phyloP scores from a whole-genome alignment of 2,888 invertebrate species.

The Dysmachus trigonus region DNA sequence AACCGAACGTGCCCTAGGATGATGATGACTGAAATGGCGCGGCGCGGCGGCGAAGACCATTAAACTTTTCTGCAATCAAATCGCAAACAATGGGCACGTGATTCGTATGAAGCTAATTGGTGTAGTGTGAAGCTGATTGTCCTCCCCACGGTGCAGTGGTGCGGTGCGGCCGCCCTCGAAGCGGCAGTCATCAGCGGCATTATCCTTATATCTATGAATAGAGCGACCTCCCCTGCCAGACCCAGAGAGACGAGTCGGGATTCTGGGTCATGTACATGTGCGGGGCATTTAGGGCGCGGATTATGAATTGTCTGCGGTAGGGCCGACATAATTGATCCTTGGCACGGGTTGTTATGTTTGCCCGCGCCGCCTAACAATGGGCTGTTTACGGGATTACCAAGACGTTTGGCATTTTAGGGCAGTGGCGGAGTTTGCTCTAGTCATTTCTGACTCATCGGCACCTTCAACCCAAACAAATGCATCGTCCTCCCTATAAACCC shows the following conservation, averaged over 20 bases:
- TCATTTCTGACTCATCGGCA: slow-evolving; percentile 46
- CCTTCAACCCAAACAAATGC: not conserved
- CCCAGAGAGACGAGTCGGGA: slow-evolving; percentile 18
- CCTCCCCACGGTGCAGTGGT: slow-evolving; percentile 1
- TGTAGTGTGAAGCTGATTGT: slow-evolving; percentile 50
- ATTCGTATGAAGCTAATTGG: slow-evolving; percentile 55
- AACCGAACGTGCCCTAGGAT: slow-evolving; percentile 49
- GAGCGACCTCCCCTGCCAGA: not conserved
- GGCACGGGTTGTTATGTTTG: slow-evolving; percentile 23
- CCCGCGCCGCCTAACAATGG: slow-evolving; percentile 39
- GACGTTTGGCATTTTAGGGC: slow-evolving; percentile 9
- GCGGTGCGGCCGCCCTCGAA: not conserved
- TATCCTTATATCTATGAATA: slow-evolving; percentile 40
- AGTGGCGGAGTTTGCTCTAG: not conserved
- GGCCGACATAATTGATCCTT: not conserved
- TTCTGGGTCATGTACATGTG: not conserved
- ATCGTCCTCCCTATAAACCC: not conserved
- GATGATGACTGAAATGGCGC: not conserved
- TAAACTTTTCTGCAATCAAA: slow-evolving; percentile 54
- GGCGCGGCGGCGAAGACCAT: slow-evolving; percentile 51
- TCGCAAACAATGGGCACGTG: slow-evolving; percentile 55
- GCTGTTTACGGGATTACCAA: slow-evolving; percentile 44
- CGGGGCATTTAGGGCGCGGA: slow-evolving; percentile 40
- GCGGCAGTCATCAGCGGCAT: slow-evolving; percentile 16
- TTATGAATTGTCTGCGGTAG: slow-evolving; percentile 45